Evolutionary conservation across 2,888 invertebrate genomes (phyloP), one percentile per base, ranked within the genome.

Genomic region (Diplazon laetatorius): DNA sequence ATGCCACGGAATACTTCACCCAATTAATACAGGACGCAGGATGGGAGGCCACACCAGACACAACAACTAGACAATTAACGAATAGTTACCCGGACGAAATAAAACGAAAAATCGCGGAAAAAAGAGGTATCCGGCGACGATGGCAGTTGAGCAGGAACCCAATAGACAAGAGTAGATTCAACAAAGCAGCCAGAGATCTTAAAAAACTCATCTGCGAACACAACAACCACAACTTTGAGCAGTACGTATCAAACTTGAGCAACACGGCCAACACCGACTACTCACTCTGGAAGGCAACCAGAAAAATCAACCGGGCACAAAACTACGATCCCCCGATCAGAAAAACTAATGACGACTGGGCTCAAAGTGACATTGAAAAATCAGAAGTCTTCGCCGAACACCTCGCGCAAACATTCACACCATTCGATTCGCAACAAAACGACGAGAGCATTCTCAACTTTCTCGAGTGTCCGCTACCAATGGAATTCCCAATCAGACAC

Each of bases 231-330:
- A 5, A 2, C 4, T 5, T 30, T 5, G 4, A 6, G 6, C 4
- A 30, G 30, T 30, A 30, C 6, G 4, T 30, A 5, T 5, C 30
- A 2, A 5, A 2, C 30, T 30, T 30, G 30, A 30, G 78, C 39
- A 30, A 30, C 6, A 30, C 2, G 6, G 2, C 30, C 4, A 6
- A 6, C 10, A 78, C 78, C 4, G 73, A 81, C 16, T 81, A 80
- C 57, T 78, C 78, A 1, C 72, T 81, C 8, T 78, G 76, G 78
- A 81, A 72, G 52, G 70, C 71, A n/a, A 81, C 80, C 18, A 70
- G 57, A 39, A 48, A 37, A 55, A 22, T 80, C 9, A 76, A 78
- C 8, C 74, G 55, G 22, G 70, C 74, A 1, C 71, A 59, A 50
- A 59, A 72, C 35, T 72, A 57, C 12, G 66, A 52, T 16, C 72